These are phyloP conservation scores for Sarcophaga rosellei DNA, from an alignment of 2,888 invertebrate species.

Conservation along the genomic window DNA sequence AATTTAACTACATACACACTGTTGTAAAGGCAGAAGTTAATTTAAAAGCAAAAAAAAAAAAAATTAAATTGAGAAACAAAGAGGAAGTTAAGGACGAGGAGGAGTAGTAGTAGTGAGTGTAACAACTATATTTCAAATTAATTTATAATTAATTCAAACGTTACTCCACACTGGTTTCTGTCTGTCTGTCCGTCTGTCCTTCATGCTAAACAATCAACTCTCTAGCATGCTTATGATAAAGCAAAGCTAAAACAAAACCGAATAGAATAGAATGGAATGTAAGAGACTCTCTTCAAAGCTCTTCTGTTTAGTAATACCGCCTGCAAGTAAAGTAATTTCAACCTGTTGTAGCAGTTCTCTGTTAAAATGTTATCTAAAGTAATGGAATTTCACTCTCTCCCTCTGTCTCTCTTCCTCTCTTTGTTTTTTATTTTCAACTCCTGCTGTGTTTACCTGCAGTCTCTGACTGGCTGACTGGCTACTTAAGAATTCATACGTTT, in stretches of 20 bases:
- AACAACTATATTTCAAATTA: slow-evolving; percentile 53
- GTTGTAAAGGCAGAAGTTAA: slow-evolving; percentile 31
- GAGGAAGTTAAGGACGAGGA: not conserved
- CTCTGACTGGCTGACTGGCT: slow-evolving; percentile 25
- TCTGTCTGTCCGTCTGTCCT: not conserved
- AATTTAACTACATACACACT: slow-evolving; percentile 10
- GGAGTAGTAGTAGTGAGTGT: too few species aligned
- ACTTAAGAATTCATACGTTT: slow-evolving; percentile 40
- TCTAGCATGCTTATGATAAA: too few species aligned
- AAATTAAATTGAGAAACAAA: not conserved
- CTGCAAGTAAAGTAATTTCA: too few species aligned
- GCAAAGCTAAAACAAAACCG: too few species aligned
- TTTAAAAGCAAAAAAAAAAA: slow-evolving; percentile 2
- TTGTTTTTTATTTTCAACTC: slow-evolving; percentile 25
- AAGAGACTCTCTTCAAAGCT: too few species aligned
- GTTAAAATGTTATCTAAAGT: too few species aligned
- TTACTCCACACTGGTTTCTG: not conserved
- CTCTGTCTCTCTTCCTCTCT: not conserved
- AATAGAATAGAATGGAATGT: too few species aligned
- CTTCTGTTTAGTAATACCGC: too few species aligned
- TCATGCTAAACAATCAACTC: not conserved
- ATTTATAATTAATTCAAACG: slow-evolving; percentile 63
- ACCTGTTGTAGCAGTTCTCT: too few species aligned
- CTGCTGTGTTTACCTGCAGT: slow-evolving; percentile 31
- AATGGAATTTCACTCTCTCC: not conserved